Conservation (phyloP, 2,888 invertebrate species). For the Philereme vetulata region DNA sequence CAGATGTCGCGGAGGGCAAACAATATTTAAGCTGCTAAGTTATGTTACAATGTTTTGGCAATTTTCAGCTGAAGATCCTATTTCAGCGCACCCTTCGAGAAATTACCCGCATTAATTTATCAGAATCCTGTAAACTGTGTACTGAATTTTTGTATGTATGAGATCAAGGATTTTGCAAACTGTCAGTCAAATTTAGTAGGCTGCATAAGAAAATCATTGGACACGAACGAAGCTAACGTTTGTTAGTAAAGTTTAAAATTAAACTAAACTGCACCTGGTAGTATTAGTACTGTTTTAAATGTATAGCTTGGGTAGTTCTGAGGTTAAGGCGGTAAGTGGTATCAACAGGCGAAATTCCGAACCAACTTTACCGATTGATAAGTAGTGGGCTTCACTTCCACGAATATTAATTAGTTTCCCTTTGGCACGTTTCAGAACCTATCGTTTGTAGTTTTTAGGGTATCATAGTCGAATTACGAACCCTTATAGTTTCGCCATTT, state of each 20-base stretch:
- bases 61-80: slow-evolving; percentile 23
- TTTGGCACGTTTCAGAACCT: slow-evolving; percentile 20
- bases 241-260: no score
- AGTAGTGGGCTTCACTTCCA: slow-evolving; percentile 22
- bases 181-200: no score
- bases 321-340: slow-evolving; percentile 7
- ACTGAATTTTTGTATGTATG: no score
- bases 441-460: not conserved
- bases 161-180: no score
- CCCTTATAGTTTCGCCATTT: no score
- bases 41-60: slow-evolving; percentile 11
- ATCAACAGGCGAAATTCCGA: slow-evolving; percentile 35
- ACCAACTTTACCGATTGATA: slow-evolving; percentile 22
- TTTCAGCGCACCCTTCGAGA: slow-evolving; percentile 3
- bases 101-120: not conserved
- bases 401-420: slow-evolving; percentile 57
- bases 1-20: slow-evolving; percentile 23
- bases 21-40: slow-evolving; percentile 24
- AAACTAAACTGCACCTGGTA: not conserved
- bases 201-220: no score
- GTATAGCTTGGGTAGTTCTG: not conserved
- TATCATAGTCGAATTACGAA: not conserved
- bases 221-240: no score
- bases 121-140: no score
- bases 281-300: slow-evolving; percentile 1